Conservation (phyloP, 2,888 invertebrate genomes). For the Ichneumon xanthorius region DNA sequence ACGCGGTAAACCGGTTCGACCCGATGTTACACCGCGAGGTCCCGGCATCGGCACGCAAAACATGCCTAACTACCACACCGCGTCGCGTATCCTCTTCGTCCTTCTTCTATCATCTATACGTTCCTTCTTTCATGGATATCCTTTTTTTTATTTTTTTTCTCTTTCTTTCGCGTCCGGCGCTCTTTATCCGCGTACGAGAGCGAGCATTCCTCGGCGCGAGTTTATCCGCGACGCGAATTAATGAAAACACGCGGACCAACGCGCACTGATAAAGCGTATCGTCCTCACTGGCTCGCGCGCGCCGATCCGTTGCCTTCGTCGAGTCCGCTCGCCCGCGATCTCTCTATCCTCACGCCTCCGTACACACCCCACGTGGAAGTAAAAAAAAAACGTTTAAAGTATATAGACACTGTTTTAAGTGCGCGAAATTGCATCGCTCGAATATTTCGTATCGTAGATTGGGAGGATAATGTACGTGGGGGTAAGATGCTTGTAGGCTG, state of each 20-base stretch:
- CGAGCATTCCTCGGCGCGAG: conserved; percentile 80
- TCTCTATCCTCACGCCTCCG: conserved; percentile 62
- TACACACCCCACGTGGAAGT: background rate
- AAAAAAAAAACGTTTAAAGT: background rate
- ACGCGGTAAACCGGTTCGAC: conserved; percentile 81
- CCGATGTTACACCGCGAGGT: conserved; percentile 25
- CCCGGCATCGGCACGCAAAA: conserved; percentile 71
- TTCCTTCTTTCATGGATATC: background rate
- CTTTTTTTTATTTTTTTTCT: background rate
- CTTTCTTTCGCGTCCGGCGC: background rate
- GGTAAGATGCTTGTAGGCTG: background rate
- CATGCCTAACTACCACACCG: conserved; percentile 76
- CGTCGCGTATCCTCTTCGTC: conserved; percentile 29
- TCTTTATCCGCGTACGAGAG: conserved; percentile 67
- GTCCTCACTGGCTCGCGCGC: conserved; percentile 64
- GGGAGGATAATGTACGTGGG: background rate
- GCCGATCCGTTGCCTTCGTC: conserved; percentile 70
- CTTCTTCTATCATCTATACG: conserved; percentile 53
- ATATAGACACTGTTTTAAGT: background rate
- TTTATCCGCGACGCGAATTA: conserved; percentile 81
- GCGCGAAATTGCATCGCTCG: conserved; percentile 25
- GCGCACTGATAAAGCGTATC: conserved; percentile 81
- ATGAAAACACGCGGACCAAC: conserved; percentile 81
- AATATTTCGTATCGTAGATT: conserved; percentile 1
- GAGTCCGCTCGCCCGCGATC: conserved; percentile 44